phyloP scores from a whole-genome alignment of 2,888 invertebrate genomes.

The Pollenia labialis region DNA sequence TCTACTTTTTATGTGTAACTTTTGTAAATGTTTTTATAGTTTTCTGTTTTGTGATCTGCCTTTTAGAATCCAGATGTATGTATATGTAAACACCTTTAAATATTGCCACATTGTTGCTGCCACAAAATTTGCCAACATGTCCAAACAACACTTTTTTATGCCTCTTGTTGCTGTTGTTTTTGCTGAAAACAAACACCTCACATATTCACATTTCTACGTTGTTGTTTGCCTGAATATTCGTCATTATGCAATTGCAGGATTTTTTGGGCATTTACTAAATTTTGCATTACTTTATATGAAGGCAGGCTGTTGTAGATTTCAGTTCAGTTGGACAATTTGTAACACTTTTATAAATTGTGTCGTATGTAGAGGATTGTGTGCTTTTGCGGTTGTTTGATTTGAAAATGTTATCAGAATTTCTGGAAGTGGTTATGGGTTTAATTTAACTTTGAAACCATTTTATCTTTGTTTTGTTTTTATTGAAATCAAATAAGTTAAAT shows the following conservation, averaged over 20 bases:
- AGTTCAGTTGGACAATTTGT: background rate
- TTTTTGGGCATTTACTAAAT: constrained; percentile 17
- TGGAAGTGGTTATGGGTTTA: no score
- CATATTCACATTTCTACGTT: constrained; percentile 4
- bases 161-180: constrained; percentile 33
- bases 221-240: background rate
- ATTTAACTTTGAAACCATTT: no score
- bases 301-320: background rate
- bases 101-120: constrained; percentile 67
- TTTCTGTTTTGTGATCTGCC: background rate
- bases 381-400: no score
- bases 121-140: constrained; percentile 63
- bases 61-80: constrained; percentile 1
- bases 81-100: constrained; percentile 60
- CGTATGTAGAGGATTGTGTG: background rate
- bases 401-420: no score
- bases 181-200: constrained; percentile 9
- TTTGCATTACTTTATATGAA: background rate
- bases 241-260: constrained; percentile 55
- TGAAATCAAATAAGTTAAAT: no score
- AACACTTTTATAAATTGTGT: background rate
- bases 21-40: background rate
- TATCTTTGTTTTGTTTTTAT: no score
- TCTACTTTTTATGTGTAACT: constrained; percentile 19
- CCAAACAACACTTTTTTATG: constrained; percentile 35